phyloP scores from a whole-genome alignment of 2,888 invertebrate species.

The Orchesellides sinensis region DNA sequence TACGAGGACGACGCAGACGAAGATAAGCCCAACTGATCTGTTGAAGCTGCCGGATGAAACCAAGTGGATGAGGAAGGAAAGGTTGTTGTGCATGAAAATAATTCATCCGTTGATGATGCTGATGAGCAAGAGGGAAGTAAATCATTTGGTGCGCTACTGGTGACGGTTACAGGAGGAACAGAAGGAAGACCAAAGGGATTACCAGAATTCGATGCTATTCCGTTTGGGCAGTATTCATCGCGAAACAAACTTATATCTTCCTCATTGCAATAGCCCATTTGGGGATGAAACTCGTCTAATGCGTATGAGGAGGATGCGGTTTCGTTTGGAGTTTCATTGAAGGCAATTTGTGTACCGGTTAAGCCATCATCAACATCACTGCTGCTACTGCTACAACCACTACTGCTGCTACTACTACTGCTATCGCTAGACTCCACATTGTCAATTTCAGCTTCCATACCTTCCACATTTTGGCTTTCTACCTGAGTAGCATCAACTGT shows the following conservation, averaged over 20 bases:
- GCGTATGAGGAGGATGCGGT: slow-evolving; percentile 27
- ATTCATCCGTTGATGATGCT: slow-evolving; percentile 6
- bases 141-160: not conserved
- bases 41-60: slow-evolving; percentile 3
- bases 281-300: slow-evolving; percentile 43
- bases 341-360: not conserved
- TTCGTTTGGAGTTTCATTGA: slow-evolving; percentile 9
- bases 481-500: not conserved
- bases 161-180: not conserved
- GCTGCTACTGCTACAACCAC: not conserved
- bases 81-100: slow-evolving; percentile 30
- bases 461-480: not conserved
- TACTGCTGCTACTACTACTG: slow-evolving; percentile 16
- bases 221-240: slow-evolving; percentile 74
- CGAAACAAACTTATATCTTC: slow-evolving; percentile 70
- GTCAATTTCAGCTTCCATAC: not conserved
- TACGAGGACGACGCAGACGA: slow-evolving; percentile 3
- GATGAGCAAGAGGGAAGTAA: not conserved
- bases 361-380: not conserved
- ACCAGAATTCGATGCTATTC: slow-evolving; percentile 20
- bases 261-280: slow-evolving; percentile 37
- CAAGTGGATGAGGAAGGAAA: slow-evolving; percentile 21
- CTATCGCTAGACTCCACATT: slow-evolving; percentile 4
- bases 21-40: slow-evolving; percentile 16
- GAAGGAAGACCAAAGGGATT: slow-evolving; percentile 33